These are phyloP conservation scores for Iselma pallidipennis DNA, from an alignment of 2,888 invertebrate species.

Conservation along the genomic window DNA sequence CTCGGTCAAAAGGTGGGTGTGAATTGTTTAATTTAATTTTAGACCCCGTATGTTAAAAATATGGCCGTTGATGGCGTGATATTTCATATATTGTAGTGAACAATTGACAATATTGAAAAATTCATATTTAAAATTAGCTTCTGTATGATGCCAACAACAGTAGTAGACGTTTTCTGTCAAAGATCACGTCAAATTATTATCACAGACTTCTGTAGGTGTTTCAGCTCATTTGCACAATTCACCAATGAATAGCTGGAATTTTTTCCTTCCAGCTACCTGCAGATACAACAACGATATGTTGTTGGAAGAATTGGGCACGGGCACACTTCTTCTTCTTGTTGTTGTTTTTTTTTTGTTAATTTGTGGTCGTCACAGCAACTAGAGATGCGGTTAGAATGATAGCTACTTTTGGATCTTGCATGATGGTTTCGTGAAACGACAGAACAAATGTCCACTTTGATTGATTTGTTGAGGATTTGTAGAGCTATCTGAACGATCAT, in stretches of 20 bases:
- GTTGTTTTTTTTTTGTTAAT: too few relatives aligned
- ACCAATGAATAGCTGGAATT: background rate
- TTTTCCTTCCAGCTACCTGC: background rate
- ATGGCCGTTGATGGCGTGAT: slow-evolving; percentile 5
- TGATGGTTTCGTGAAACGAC: background rate
- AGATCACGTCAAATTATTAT: too few relatives aligned
- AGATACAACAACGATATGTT: too few relatives aligned
- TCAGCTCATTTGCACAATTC: too few relatives aligned
- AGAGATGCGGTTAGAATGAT: background rate
- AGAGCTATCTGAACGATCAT: background rate
- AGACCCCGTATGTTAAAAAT: slow-evolving; percentile 17
- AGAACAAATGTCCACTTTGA: background rate
- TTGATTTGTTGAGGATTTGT: background rate
- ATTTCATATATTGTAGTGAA: background rate
- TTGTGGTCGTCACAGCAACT: too few relatives aligned
- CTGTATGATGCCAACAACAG: too few relatives aligned
- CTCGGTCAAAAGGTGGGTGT: slow-evolving; percentile 20
- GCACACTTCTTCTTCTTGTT: background rate
- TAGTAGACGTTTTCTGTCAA: background rate
- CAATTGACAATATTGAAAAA: background rate
- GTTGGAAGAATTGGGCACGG: background rate
- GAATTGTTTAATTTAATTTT: slow-evolving; percentile 26
- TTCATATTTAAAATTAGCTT: too few relatives aligned
- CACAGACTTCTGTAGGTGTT: too few relatives aligned
- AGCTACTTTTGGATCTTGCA: background rate